Evolutionary conservation across 2,797 vertebrate species (phyloP), one percentile per base, ranked within the genome.

Genomic region (Corythornis leucogaster): DNA sequence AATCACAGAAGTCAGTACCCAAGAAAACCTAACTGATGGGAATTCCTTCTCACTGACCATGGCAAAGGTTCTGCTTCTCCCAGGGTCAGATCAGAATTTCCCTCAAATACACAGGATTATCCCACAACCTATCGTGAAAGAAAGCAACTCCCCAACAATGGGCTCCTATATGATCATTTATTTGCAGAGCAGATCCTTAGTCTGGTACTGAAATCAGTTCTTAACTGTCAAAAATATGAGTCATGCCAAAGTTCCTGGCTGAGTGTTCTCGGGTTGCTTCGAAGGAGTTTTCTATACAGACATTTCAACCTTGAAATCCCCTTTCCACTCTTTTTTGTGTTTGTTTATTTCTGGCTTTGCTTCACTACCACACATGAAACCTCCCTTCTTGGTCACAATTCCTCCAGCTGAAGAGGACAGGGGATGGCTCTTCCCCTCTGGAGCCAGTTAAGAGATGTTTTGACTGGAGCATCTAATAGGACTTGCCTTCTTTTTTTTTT

Each of bases 381-480:
- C 46, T 95, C 88, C 92, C 89, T 87, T 94, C 70, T 89, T 83
- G 84, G 62, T 87, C 85, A 1, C 82, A 86, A 79, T 7, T 82
- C 71, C 85, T 93, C 87, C 69, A 78, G 64, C 38, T 86, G 64
- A 90, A 91, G 75, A 80, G 69, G 87, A 90, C 14, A 0, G 88
- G 46, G 57, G 61, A 82, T 89, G 81, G 55, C 80, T 89, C 66
- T 90, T 71, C 78, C 91, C 90, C 91, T 93, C 79, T 89, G 93
- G 94, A 96, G 83, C 71, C 90, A 91, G 83, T 96, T 94, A 94
- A 91, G 85, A 89, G 68, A 61, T 71, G 75, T 74, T 92, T 94
- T 88, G 68, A 82, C 85, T 91, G 71, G 20, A 92, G 68, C 64
- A 83, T 90, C 61, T 78, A 70, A 53, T 54, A 74, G 75, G 46